These are phyloP conservation scores for Brienomyrus longianalis DNA, from an alignment of 2,113 vertebrate genomes.

Conservation along the genomic window DNA sequence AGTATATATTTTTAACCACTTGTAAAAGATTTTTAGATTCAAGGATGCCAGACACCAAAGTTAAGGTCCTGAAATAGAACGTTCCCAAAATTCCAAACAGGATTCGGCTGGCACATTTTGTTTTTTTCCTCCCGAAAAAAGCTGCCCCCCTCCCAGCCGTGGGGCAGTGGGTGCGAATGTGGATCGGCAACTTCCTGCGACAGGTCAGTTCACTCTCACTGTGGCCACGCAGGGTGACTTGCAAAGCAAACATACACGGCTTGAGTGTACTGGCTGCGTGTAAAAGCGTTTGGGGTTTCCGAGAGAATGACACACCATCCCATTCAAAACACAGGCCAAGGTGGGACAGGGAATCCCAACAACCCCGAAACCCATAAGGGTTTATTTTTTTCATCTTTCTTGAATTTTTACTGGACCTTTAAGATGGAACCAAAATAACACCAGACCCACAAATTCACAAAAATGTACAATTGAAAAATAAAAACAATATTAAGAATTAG, in stretches of 20 bases:
- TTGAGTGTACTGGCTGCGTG: not conserved
- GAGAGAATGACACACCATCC: not conserved
- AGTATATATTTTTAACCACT: not conserved
- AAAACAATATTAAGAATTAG: not conserved
- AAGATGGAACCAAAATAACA: not conserved
- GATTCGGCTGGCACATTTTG: not conserved
- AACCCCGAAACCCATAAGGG: not conserved
- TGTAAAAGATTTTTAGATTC: not conserved
- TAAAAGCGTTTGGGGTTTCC: not conserved
- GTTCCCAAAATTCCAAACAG: not conserved
- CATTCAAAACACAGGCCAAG: not conserved
- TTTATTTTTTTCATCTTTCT: not conserved
- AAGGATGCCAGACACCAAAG: not conserved
- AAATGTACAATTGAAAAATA: not conserved
- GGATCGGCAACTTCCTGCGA: not conserved
- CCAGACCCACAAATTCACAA: not conserved
- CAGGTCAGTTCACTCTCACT: not conserved
- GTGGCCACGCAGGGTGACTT: not conserved
- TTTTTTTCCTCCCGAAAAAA: not conserved
- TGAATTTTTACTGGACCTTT: not conserved
- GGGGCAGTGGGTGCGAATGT: not conserved
- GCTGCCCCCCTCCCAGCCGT: not conserved
- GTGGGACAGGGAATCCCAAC: not conserved
- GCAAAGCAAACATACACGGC: not conserved
- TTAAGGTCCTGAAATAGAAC: not conserved